These are phyloP conservation scores for Leiothrix lutea DNA, from an alignment of 2,113 vertebrate species.

Conservation along the genomic window DNA sequence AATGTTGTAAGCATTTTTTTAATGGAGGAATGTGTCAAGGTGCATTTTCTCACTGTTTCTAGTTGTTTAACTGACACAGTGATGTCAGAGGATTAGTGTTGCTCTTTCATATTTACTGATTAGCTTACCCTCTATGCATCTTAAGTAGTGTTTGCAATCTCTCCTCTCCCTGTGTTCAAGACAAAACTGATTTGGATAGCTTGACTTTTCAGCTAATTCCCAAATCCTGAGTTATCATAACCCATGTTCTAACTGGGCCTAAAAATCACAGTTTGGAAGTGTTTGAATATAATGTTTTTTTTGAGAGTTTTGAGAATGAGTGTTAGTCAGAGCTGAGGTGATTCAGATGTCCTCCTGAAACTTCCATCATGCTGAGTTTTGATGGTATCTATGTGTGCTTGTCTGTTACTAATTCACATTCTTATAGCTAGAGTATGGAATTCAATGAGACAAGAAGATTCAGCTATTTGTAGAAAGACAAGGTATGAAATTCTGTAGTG, in stretches of 20 bases:
- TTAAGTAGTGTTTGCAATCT: neutral
- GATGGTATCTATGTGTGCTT: neutral
- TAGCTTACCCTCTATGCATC: neutral
- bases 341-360: neutral
- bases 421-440: neutral
- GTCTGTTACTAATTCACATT: neutral
- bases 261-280: neutral
- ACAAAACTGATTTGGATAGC: neutral
- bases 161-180: neutral
- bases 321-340: neutral
- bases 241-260: neutral
- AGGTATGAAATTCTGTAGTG: neutral
- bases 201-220: neutral
- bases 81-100: neutral
- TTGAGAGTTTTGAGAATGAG: neutral
- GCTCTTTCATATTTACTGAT: neutral
- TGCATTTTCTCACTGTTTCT: neutral
- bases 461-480: neutral
- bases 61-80: neutral
- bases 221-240: neutral
- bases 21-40: too few species aligned
- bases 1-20: neutral
- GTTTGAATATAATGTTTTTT: neutral
- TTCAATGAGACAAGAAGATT: neutral
- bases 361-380: rapidly evolving